Percentiles rank a stretch among this genome's conserved stretches.
Evolutionary conservation across 30 jellyfish, hydroid and myxozoan species (phyloP).

Genomic region (Turritopsis dohrnii): DNA sequence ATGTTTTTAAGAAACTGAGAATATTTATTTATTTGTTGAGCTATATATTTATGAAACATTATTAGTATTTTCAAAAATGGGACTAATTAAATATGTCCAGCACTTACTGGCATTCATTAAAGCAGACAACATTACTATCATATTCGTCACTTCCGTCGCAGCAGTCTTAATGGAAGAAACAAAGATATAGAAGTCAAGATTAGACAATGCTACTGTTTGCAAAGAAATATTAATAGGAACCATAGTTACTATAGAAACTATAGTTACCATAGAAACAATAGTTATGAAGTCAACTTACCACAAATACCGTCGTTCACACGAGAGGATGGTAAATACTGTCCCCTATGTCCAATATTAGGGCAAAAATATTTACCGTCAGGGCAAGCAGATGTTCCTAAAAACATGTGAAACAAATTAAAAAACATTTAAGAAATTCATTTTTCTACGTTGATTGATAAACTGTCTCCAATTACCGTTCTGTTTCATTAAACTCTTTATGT

Average conservation of each 20-base stretch:
- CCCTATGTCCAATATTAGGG: slow-evolving; percentile 64
- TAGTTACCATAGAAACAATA: no score
- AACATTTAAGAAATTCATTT: no score
- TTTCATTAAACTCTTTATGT: no score
- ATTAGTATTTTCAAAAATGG: no score
- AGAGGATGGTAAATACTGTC: slow-evolving; percentile 55
- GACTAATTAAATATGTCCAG: not conserved
- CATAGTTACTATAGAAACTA: no score
- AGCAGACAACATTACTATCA: slow-evolving; percentile 71
- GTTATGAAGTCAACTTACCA: slow-evolving; percentile 41
- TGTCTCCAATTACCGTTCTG: no score
- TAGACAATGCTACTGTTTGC: not conserved
- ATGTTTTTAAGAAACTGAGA: no score
- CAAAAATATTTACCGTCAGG: slow-evolving; percentile 75
- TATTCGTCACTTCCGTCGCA: slow-evolving; percentile 98
- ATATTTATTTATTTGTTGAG: no score
- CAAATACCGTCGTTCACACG: slow-evolving; percentile 96
- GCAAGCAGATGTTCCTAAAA: slow-evolving; percentile 93
- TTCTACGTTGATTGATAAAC: no score
- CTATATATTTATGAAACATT: no score
- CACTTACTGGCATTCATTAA: slow-evolving; percentile 74
- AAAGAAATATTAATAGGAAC: no score
- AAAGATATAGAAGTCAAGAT: not conserved
- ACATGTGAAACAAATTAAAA: not conserved
- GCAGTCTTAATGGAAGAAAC: slow-evolving; percentile 48